Evolutionary conservation across 2,797 vertebrate genomes (phyloP), one percentile per base, ranked within the genome.

Genomic region (Scyliorhinus canicula): DNA sequence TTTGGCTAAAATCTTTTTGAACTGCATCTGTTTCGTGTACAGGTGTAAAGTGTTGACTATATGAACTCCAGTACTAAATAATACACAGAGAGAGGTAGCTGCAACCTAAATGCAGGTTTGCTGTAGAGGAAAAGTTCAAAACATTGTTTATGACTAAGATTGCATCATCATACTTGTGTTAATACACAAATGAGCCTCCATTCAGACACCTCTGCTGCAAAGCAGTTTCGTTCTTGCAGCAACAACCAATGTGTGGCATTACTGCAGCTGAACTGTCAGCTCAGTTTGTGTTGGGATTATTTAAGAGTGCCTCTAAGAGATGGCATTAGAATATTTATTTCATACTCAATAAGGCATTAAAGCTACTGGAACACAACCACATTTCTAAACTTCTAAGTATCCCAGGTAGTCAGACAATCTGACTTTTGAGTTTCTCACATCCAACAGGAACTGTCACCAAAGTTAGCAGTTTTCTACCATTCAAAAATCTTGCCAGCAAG

Each of bases 161-260:
- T 91, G 88, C 47, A 28, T 44, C 40, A 91, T 91, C n/a, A 91
- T 24, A 44, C 44, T 91, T 44, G 24, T 65, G 26, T 65, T 65
- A 65, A 90, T 60, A 91, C 21, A 90, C n/a, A 91, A 91, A 91
- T 91, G n/a, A 65, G n/a, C 21, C n/a, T 91, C n/a, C 16, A 60
- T 8, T 19, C 21, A 82, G 84, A 86, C 55, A 24, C 85, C 52
- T 88, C 52, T 88, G 85, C 55, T 57, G 52, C 52, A 74, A 74
- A 74, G 71, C 71, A 3, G 35, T 74, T 74, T 74, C 71, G 14
- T 74, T 74, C n/a, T n/a, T 74, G 71, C 71, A 74, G 35, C 71
- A n/a, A 88, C 14, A 88, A 52, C n/a, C 52, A 35, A 6, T 14
- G 35, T 88, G 52, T 14, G 31, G 16, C 55, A 16, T 88, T 57